phyloP scores from a whole-genome alignment of 2,888 invertebrate genomes.

The Elysia crispata region DNA sequence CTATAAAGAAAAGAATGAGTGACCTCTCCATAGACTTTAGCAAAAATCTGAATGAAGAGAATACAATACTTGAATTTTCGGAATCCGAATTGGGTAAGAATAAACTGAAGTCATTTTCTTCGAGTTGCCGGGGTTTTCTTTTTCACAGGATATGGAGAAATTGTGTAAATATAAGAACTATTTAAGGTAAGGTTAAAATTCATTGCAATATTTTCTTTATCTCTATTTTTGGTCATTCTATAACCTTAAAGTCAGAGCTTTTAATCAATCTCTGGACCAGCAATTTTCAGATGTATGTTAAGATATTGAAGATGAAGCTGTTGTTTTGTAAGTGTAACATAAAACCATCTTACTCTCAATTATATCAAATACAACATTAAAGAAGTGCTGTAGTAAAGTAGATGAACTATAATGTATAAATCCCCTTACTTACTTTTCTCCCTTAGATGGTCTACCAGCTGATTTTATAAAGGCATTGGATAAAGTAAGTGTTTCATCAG shows the following conservation, averaged over 20 bases:
- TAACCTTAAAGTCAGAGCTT: too few relatives aligned
- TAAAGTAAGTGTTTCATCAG: conserved; percentile 60
- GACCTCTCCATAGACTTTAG: conserved; percentile 78
- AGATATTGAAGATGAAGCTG: too few relatives aligned
- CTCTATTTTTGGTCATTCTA: too few relatives aligned
- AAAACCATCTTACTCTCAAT: neutral
- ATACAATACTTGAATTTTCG: conserved; percentile 78
- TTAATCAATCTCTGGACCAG: too few relatives aligned
- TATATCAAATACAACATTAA: neutral
- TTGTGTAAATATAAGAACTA: too few relatives aligned
- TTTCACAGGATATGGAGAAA: too few relatives aligned
- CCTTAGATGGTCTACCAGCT: conserved; percentile 72
- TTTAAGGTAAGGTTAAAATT: too few relatives aligned
- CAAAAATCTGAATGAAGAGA: conserved; percentile 78
- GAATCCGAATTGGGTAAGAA: conserved; percentile 75
- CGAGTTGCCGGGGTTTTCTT: neutral
- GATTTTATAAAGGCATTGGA: conserved; percentile 73
- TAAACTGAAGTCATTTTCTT: too few relatives aligned
- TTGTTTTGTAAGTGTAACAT: too few relatives aligned
- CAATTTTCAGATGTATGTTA: too few relatives aligned
- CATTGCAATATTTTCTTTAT: too few relatives aligned
- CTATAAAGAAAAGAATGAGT: conserved; percentile 78
- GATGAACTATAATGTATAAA: neutral
- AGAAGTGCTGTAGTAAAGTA: neutral
- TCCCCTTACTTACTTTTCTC: conserved; percentile 17